phyloP scores from a whole-genome alignment of 2,888 invertebrate genomes.

The Lochmaea crataegi region DNA sequence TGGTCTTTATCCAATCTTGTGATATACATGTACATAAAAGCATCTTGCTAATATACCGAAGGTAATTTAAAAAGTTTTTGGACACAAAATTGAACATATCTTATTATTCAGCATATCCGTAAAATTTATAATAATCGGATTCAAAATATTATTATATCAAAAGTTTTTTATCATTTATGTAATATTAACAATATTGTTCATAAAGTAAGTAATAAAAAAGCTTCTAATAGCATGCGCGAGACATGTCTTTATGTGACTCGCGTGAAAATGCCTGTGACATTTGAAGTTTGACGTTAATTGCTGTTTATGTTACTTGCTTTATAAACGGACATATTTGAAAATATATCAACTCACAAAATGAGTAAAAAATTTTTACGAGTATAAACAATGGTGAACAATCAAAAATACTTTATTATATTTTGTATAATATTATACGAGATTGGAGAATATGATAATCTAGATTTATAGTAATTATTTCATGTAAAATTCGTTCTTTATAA shows the following conservation, averaged over 20 bases:
- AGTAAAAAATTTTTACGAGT: conserved; percentile 5
- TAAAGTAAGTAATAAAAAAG: background rate
- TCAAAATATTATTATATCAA: background rate
- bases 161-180: background rate
- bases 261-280: too few species aligned
- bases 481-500: background rate
- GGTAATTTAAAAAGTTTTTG: conserved; percentile 4
- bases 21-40: conserved; percentile 33
- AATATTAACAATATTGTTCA: background rate
- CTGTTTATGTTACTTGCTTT: background rate
- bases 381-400: conserved; percentile 35
- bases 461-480: background rate
- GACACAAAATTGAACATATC: conserved; percentile 12
- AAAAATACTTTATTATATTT: conserved; percentile 30
- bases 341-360: too few species aligned
- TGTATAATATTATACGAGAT: conserved; percentile 27
- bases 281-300: too few species aligned
- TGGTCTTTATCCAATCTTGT: conserved; percentile 39
- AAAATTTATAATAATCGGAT: too few species aligned
- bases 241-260: too few species aligned
- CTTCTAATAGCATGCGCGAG: too few species aligned
- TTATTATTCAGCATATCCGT: background rate
- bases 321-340: background rate
- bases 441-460: conserved; percentile 20
- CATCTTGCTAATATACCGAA: conserved; percentile 18